Percentiles rank a stretch among this genome's conserved stretches.
Evolutionary conservation across 2,888 invertebrate genomes (phyloP).

Genomic region (Alloplasta piceator): DNA sequence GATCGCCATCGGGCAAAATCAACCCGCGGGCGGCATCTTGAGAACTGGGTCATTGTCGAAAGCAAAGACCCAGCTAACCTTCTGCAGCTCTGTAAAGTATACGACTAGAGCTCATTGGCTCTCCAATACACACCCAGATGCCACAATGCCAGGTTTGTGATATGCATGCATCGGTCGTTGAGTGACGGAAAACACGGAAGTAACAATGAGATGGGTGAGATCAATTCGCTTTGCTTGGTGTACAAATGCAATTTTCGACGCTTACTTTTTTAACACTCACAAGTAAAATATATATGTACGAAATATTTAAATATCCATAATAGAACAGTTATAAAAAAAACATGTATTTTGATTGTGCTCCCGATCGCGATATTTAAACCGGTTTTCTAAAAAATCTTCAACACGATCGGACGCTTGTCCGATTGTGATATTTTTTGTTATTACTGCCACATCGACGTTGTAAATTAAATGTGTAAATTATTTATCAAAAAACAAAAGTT

Average conservation of each 20-base stretch:
- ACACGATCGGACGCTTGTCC: too few relatives aligned
- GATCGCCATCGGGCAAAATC: constrained; percentile 48
- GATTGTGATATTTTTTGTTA: too few relatives aligned
- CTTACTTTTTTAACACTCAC: neutral
- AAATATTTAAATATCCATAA: too few relatives aligned
- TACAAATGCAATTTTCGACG: neutral
- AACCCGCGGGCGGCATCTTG: constrained; percentile 47
- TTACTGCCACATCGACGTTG: too few relatives aligned
- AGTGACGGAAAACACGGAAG: constrained; percentile 51
- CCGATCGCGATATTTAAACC: too few relatives aligned
- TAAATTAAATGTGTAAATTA: too few relatives aligned
- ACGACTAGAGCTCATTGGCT: constrained; percentile 13
- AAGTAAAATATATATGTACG: too few relatives aligned
- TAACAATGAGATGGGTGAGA: neutral
- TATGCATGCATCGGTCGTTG: constrained; percentile 13
- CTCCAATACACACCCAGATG: too few relatives aligned
- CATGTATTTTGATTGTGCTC: too few relatives aligned
- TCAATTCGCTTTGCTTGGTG: constrained; percentile 3
- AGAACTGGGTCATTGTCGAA: constrained; percentile 62
- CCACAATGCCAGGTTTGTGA: constrained; percentile 23
- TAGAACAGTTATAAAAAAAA: too few relatives aligned
- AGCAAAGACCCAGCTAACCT: constrained; percentile 56
- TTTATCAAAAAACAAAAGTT: too few relatives aligned
- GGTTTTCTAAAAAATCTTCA: too few relatives aligned
- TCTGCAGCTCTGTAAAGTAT: constrained; percentile 45